These are phyloP conservation scores for Struthio camelus DNA, from an alignment of 2,113 vertebrate genomes.

Conservation along the genomic window DNA sequence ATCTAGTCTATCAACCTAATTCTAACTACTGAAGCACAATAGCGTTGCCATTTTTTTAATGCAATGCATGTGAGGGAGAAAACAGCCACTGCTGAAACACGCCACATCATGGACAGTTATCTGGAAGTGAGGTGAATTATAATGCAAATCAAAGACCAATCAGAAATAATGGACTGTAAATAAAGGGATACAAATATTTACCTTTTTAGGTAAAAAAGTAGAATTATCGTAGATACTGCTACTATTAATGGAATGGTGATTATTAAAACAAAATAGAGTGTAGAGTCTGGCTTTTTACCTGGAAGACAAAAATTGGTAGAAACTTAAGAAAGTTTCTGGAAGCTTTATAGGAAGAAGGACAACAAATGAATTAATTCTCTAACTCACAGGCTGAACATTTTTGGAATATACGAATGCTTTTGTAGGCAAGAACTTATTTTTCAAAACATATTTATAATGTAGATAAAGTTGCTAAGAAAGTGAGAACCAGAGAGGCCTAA, in stretches of 20 bases:
- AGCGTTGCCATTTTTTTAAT: background rate
- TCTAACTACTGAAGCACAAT: background rate
- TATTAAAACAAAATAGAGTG: background rate
- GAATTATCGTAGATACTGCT: conserved; percentile 28
- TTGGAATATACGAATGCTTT: background rate
- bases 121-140: background rate
- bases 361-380: background rate
- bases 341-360: background rate
- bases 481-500: background rate
- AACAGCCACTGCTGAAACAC: background rate
- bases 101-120: background rate
- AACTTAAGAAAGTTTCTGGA: background rate
- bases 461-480: background rate
- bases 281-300: conserved; percentile 27
- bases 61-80: background rate
- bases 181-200: background rate
- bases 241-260: conserved; percentile 48
- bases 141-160: background rate
- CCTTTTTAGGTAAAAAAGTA: conserved; percentile 70
- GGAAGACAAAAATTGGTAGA: conserved; percentile 2
- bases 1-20: background rate
- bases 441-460: background rate
- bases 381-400: background rate
- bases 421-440: background rate
- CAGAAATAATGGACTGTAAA: background rate